Evolutionary conservation across 2,888 invertebrate genomes (phyloP).

Genomic region (Chaetoderma sp.): DNA sequence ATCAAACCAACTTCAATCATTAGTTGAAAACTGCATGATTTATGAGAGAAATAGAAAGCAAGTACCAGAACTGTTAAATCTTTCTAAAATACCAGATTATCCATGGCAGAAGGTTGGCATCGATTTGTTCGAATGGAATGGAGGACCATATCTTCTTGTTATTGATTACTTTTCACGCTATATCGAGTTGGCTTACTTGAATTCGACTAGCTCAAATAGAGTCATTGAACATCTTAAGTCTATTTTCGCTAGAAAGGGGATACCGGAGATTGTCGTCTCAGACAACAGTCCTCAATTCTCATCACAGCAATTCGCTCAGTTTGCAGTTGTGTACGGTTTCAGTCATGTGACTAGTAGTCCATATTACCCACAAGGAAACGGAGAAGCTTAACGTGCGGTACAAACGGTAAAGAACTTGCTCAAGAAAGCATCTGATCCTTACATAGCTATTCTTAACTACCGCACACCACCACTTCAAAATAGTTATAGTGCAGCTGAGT

Average conservation of each 20-base stretch:
- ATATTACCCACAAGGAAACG: no score
- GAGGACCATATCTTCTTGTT: conserved; percentile 1
- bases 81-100: not conserved
- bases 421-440: no score
- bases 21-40: not conserved
- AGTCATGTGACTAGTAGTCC: no score
- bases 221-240: conserved; percentile 7
- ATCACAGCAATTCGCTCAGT: no score
- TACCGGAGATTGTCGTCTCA: no score
- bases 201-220: not conserved
- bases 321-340: no score
- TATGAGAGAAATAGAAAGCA: not conserved
- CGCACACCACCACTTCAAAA: no score
- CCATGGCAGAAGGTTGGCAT: conserved; percentile 14
- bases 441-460: no score
- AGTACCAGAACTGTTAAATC: conserved; percentile 8
- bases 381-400: no score
- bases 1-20: not conserved
- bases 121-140: conserved; percentile 6
- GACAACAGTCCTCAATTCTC: no score
- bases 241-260: conserved; percentile 14
- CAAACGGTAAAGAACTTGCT: no score
- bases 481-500: no score
- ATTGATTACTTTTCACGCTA: conserved; percentile 19
- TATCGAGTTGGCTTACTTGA: conserved; percentile 10